Conservation (phyloP, 2,797 vertebrate species). For the Hyperoplus immaculatus region DNA sequence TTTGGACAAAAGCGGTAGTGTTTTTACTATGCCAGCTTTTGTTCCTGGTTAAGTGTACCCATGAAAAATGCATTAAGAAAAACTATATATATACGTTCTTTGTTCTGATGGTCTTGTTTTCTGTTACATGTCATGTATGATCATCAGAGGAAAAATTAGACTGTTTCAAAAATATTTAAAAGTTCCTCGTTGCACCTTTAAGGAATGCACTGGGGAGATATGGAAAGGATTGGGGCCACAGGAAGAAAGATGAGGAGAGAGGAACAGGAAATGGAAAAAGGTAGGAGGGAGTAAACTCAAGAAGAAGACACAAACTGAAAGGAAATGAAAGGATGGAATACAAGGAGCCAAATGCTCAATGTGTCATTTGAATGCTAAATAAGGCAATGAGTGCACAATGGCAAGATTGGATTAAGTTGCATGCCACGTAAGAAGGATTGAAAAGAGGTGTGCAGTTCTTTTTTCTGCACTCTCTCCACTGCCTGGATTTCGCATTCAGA, state of each 20-base stretch:
- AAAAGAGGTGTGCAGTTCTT: slow-evolving; percentile 54
- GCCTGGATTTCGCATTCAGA: slow-evolving; percentile 65
- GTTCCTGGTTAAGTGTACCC: too few species aligned
- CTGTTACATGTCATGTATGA: too few species aligned
- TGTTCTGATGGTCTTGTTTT: too few species aligned
- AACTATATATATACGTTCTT: too few species aligned
- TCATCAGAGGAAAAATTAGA: too few species aligned
- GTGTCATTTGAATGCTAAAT: slow-evolving; percentile 32
- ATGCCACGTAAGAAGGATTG: slow-evolving; percentile 37
- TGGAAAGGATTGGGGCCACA: not conserved
- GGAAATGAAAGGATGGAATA: slow-evolving; percentile 17
- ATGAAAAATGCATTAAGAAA: slow-evolving; percentile 22
- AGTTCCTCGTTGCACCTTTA: too few species aligned
- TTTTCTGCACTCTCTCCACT: slow-evolving; percentile 52
- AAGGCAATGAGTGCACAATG: slow-evolving; percentile 26
- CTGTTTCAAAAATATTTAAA: too few species aligned
- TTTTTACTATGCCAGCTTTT: too few species aligned
- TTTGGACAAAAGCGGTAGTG: too few species aligned
- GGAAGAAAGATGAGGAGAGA: slow-evolving; percentile 12
- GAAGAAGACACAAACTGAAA: slow-evolving; percentile 18
- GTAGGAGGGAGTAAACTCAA: slow-evolving; percentile 16
- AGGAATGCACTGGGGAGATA: not conserved
- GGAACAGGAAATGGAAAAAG: slow-evolving; percentile 18
- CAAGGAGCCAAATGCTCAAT: not conserved
- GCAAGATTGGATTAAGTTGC: slow-evolving; percentile 50